Percentiles rank a stretch among this genome's conserved stretches.
phyloP scores from a whole-genome alignment of 1,140 invertebrate species.

The Heliothis subflexa region DNA sequence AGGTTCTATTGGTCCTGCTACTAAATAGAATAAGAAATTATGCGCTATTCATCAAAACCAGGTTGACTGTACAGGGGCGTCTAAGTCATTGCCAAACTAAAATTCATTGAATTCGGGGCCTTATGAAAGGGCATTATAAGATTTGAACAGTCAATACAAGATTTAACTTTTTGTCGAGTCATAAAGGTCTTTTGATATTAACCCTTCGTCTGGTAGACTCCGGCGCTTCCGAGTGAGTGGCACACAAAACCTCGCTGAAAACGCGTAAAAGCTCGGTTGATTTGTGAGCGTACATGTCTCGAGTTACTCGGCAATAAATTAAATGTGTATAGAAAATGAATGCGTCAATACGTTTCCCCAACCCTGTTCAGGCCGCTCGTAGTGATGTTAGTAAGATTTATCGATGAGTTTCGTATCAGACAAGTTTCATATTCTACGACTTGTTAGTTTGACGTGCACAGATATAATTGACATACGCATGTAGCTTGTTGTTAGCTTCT shows the following conservation, averaged over 20 bases:
- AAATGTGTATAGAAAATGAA: constrained; percentile 76
- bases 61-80: constrained; percentile 42
- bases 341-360: constrained; percentile 67
- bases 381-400: constrained; percentile 75
- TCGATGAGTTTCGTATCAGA: constrained; percentile 60
- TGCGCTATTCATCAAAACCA: constrained; percentile 60
- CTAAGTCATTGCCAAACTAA: constrained; percentile 34
- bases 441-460: constrained; percentile 52
- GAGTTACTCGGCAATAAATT: constrained; percentile 79
- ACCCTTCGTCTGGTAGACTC: constrained; percentile 53
- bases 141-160: constrained; percentile 41
- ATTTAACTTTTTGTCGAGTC: constrained; percentile 48
- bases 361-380: constrained; percentile 54
- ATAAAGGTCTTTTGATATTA: constrained; percentile 56
- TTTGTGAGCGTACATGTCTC: constrained; percentile 73
- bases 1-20: constrained; percentile 56
- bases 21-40: constrained; percentile 60
- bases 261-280: constrained; percentile 63
- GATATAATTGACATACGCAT: constrained; percentile 51
- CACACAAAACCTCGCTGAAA: constrained; percentile 68
- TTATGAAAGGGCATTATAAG: constrained; percentile 41
- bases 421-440: constrained; percentile 51
- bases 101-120: constrained; percentile 36
- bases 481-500: constrained; percentile 32
- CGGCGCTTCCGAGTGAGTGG: constrained; percentile 58